Conservation (phyloP, 2,113 vertebrate genomes). For the Azemiops feae region DNA sequence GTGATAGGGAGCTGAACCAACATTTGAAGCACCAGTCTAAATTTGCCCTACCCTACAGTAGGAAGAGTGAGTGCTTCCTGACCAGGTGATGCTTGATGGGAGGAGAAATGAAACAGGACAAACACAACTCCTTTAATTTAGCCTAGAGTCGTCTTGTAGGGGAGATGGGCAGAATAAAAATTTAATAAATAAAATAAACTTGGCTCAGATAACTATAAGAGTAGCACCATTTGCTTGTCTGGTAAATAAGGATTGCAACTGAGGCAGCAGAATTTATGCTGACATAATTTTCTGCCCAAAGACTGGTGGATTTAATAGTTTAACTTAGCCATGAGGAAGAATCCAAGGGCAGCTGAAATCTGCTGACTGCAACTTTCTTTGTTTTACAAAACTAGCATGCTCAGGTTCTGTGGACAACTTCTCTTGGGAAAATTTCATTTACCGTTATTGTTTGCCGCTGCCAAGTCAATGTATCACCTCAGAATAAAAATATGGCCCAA, state of each 20-base stretch:
- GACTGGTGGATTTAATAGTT: background rate
- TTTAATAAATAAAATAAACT: background rate
- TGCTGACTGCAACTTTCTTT: conserved; percentile 45
- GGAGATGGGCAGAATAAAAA: background rate
- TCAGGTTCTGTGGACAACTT: conserved; percentile 49
- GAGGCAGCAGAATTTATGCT: background rate
- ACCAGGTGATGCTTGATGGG: background rate
- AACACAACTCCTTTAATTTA: background rate
- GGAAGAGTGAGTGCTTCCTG: background rate
- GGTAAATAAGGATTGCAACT: background rate
- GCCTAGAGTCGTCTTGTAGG: background rate
- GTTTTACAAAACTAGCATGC: conserved; percentile 43
- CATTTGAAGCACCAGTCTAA: background rate
- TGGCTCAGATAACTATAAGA: background rate
- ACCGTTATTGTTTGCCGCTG: conserved; percentile 47
- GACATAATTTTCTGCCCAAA: background rate
- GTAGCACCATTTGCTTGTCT: background rate
- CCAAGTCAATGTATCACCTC: conserved; percentile 51
- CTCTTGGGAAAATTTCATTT: conserved; percentile 27
- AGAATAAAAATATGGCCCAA: conserved; percentile 42
- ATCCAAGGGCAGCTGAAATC: conserved; percentile 39
- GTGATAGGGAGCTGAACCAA: background rate
- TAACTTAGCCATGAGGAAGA: background rate
- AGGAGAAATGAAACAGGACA: background rate
- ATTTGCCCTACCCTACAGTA: background rate